Evolutionary conservation across 2,113 vertebrate genomes (phyloP).

Genomic region (Urocynchramus pylzowi): DNA sequence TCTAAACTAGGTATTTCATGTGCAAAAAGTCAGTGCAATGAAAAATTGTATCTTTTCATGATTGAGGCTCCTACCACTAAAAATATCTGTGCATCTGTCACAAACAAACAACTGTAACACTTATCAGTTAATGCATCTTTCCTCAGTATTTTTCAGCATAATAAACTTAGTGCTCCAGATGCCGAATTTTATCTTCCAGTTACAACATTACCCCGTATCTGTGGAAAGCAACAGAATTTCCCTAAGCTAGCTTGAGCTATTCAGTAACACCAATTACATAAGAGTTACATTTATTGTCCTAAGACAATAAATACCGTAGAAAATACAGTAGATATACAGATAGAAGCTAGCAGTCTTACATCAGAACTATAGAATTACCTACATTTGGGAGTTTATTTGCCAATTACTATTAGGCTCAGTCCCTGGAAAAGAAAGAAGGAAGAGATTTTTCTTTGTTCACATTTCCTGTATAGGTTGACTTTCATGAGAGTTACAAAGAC

Average conservation of each 20-base stretch:
- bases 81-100: neutral
- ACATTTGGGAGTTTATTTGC: neutral
- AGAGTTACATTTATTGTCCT: neutral
- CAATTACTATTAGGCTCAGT: neutral
- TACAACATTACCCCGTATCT: neutral
- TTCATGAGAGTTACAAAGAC: neutral
- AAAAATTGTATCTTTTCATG: neutral
- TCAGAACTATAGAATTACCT: neutral
- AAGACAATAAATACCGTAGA: neutral
- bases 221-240: neutral
- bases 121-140: neutral
- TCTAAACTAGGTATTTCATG: neutral
- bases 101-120: neutral
- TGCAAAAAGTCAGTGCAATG: neutral
- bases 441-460: neutral
- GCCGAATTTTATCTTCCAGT: neutral
- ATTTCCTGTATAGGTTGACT: neutral
- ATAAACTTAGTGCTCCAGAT: neutral
- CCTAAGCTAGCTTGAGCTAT: neutral
- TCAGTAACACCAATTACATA: neutral
- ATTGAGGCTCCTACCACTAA: neutral
- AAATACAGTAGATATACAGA: neutral
- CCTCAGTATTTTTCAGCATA: neutral
- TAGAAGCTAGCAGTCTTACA: neutral
- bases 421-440: neutral